These are phyloP conservation scores for Vireo altiloquus DNA, from an alignment of 2,113 vertebrate genomes.

Conservation along the genomic window DNA sequence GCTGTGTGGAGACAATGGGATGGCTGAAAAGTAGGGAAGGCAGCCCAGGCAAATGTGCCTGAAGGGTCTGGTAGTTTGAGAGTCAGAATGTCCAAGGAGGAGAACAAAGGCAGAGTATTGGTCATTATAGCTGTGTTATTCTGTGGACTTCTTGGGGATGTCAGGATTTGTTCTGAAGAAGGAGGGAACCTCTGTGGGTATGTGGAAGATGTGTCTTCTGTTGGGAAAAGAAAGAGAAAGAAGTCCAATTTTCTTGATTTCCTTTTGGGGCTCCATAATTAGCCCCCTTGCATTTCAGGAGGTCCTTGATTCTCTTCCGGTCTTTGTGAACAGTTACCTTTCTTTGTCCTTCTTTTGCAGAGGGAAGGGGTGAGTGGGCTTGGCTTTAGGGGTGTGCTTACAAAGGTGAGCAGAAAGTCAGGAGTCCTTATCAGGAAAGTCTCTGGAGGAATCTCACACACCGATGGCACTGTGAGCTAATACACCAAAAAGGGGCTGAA, in stretches of 20 bases:
- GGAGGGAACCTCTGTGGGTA: background rate
- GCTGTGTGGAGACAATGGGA: slow-evolving; percentile 24
- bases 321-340: background rate
- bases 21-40: background rate
- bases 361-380: background rate
- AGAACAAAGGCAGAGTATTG: slow-evolving; percentile 39
- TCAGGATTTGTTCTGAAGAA: background rate
- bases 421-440: background rate
- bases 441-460: background rate
- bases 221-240: background rate
- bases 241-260: background rate
- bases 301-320: background rate
- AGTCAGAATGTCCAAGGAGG: background rate
- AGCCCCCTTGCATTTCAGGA: background rate
- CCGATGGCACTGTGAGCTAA: rapidly evolving
- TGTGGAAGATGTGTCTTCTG: background rate
- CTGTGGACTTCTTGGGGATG: background rate
- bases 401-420: background rate
- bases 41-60: slow-evolving; percentile 17
- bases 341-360: background rate
- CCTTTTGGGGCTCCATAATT: background rate
- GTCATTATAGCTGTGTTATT: slow-evolving; percentile 3
- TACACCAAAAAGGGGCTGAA: background rate
- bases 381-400: background rate
- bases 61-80: slow-evolving; percentile 3